Evolutionary conservation across 2,888 invertebrate genomes (phyloP).

Genomic region (Hyposoter didymator): DNA sequence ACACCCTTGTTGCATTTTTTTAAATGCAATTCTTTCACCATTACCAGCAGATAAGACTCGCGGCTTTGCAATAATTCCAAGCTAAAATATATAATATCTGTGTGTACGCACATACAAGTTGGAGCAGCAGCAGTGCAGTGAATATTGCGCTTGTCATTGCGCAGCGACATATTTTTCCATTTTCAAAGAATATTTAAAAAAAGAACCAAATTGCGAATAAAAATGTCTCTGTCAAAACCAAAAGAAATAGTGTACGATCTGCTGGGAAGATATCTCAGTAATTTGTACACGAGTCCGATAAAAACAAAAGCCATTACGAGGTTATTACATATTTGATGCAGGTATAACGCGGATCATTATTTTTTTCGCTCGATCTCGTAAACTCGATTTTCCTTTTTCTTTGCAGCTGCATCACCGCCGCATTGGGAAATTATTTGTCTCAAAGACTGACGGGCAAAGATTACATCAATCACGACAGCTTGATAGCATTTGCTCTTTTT

Average conservation of each 20-base stretch:
- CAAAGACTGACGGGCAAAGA: slow-evolving; percentile 89
- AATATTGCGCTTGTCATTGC: neutral
- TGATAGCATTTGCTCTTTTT: slow-evolving; percentile 90
- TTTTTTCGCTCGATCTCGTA: slow-evolving; percentile 5
- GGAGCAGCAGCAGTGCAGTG: too few species aligned
- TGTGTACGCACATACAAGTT: neutral
- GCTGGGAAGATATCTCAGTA: slow-evolving; percentile 90
- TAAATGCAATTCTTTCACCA: neutral
- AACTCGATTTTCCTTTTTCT: slow-evolving; percentile 34
- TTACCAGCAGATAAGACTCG: neutral
- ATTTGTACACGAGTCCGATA: slow-evolving; percentile 90
- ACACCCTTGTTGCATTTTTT: slow-evolving; percentile 5
- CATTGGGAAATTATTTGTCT: slow-evolving; percentile 90
- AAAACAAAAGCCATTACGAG: slow-evolving; percentile 92
- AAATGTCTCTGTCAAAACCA: slow-evolving; percentile 90
- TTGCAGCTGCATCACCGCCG: slow-evolving; percentile 89
- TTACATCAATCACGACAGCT: slow-evolving; percentile 87
- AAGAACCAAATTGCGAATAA: neutral
- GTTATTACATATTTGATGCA: slow-evolving; percentile 83
- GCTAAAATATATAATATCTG: neutral
- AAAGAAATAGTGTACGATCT: slow-evolving; percentile 86
- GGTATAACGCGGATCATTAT: neutral
- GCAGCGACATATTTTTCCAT: neutral
- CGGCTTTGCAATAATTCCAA: neutral
- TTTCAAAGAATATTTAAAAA: neutral